Percentiles rank a stretch among this genome's conserved stretches.
phyloP scores from a whole-genome alignment of 1,140 invertebrate genomes.

The Zaprionus ghesquierei region DNA sequence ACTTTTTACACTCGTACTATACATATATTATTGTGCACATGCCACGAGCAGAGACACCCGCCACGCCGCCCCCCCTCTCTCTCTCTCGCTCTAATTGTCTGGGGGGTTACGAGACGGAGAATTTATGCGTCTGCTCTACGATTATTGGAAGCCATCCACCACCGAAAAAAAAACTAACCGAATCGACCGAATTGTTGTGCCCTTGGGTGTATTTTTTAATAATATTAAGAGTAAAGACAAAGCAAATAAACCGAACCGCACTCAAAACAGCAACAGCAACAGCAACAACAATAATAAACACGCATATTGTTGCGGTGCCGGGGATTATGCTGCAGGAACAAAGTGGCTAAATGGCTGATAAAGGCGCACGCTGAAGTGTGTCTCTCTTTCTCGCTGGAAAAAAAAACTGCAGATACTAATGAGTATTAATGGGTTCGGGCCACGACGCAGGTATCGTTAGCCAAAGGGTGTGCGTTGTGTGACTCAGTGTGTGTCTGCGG shows the following conservation, averaged over 20 bases:
- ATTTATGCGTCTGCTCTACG: conserved; percentile 63
- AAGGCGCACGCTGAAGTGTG: conserved; percentile 60
- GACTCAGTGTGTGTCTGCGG: background rate
- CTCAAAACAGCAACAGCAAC: conserved; percentile 36
- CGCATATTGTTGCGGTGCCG: conserved; percentile 70
- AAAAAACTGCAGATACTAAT: conserved; percentile 65
- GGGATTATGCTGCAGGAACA: conserved; percentile 50
- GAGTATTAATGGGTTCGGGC: conserved; percentile 73
- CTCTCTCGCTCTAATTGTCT: conserved; percentile 79
- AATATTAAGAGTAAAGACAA: conserved; percentile 78
- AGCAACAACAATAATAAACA: conserved; percentile 66
- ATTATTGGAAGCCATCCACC: conserved; percentile 43
- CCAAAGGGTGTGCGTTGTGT: conserved; percentile 1
- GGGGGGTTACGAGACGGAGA: conserved; percentile 44
- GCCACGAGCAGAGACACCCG: conserved; percentile 21
- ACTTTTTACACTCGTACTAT: conserved; percentile 34
- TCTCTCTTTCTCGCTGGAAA: conserved; percentile 15
- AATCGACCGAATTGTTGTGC: conserved; percentile 72
- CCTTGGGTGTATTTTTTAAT: conserved; percentile 79
- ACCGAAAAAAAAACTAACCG: conserved; percentile 60
- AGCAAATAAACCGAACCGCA: conserved; percentile 39
- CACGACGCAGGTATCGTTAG: conserved; percentile 26
- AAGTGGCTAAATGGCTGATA: conserved; percentile 79
- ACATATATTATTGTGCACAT: conserved; percentile 29
- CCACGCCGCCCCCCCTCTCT: conserved; percentile 14